phyloP scores from a whole-genome alignment of 2,888 invertebrate genomes.

The Odontomyia ornata region DNA sequence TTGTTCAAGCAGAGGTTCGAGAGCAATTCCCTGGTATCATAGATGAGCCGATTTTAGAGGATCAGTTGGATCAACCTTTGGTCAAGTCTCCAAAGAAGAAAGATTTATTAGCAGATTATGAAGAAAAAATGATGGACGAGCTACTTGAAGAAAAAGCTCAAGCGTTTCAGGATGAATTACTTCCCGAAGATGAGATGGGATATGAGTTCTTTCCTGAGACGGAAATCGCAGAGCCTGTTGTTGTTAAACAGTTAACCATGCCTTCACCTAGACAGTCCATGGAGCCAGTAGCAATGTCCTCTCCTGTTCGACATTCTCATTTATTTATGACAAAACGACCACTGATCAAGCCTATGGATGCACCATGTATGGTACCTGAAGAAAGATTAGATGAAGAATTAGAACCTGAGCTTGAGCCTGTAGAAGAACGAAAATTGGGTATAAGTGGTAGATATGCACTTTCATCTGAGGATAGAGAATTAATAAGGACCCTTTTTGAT shows the following conservation, averaged over 20 bases:
- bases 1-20: background rate
- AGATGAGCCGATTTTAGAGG: conserved; percentile 41
- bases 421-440: background rate
- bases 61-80: background rate
- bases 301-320: background rate
- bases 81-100: background rate
- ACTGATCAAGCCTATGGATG: background rate
- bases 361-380: background rate
- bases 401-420: conserved; percentile 2
- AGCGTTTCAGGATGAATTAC: background rate
- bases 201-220: conserved; percentile 14
- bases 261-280: background rate
- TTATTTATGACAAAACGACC: background rate
- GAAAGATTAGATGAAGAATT: conserved; percentile 7
- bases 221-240: background rate
- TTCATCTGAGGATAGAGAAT: background rate
- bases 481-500: conserved; percentile 7
- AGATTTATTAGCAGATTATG: conserved; percentile 5
- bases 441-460: background rate
- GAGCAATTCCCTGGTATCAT: conserved; percentile 28
- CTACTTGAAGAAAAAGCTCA: background rate
- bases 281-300: background rate
- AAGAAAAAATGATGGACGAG: conserved; percentile 6
- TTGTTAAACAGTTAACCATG: background rate
- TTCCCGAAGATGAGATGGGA: conserved; percentile 9